Conservation (phyloP, 1,140 invertebrate genomes). For the Diorhabda carinulata region DNA sequence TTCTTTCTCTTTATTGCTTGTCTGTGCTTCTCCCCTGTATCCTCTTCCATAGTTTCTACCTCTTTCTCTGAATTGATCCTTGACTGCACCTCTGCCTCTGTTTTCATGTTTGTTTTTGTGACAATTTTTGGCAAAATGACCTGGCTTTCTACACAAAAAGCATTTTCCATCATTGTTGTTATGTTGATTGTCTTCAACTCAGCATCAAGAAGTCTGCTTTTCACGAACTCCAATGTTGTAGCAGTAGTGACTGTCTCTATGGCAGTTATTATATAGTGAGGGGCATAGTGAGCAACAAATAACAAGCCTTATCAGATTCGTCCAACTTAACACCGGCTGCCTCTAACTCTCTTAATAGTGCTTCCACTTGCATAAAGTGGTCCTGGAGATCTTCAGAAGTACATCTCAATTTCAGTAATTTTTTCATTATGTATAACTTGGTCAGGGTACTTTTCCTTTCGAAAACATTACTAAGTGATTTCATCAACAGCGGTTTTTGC, state of each 20-base stretch:
- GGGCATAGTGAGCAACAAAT: constrained; percentile 15
- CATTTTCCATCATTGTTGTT: not conserved
- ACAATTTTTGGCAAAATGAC: not conserved
- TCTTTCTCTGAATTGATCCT: not conserved
- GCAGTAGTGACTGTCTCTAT: not conserved
- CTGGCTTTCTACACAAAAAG: not conserved
- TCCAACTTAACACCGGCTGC: constrained; percentile 8
- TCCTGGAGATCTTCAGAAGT: constrained; percentile 6
- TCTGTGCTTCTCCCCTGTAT: not conserved
- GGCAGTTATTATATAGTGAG: not conserved
- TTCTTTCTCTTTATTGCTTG: not conserved
- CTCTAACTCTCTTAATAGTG: constrained; percentile 3
- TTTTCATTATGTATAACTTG: constrained; percentile 7
- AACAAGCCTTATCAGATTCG: constrained; percentile 19
- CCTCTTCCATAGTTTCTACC: not conserved
- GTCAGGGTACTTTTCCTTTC: constrained; percentile 15
- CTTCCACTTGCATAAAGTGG: constrained; percentile 13
- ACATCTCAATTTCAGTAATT: constrained; percentile 10
- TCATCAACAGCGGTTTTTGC: constrained; percentile 23
- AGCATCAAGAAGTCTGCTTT: not conserved
- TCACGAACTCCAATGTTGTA: not conserved
- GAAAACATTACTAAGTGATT: constrained; percentile 24
- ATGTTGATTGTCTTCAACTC: not conserved
- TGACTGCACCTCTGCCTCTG: not conserved
- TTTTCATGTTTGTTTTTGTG: not conserved